Base-by-base conservation (phyloP, 2,113 vertebrate species). In the Bufo bufo region DNA sequence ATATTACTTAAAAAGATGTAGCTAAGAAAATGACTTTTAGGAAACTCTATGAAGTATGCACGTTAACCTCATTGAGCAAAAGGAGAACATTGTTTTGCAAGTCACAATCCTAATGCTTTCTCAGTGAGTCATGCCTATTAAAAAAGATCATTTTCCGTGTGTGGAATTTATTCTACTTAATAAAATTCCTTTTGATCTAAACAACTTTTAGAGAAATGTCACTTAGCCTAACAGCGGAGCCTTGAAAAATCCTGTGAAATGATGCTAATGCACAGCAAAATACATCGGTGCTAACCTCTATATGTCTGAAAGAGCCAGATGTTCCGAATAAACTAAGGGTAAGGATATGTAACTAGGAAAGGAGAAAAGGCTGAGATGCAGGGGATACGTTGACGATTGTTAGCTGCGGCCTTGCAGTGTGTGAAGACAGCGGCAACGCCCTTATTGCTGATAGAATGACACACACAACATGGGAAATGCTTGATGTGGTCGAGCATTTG, bases 401-500 rank as follows among this genome's bases (percentile, higher is more conserved):
- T 89, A 91, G 90, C 92, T 92, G 91, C 91, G 91, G 92, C 92
- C 92, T 93, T 92, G 91, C 82, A 93, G 90, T 92, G 89, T 89
- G 90, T 89, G 91, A 93, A 93, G 90, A 90, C 86, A 90, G 23
- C 89, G 90, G 54, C 88, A 90, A 92, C 82, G 78, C 92, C 78
- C 90, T 93, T 92, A 92, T 89, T 90, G 90, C 84, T 81, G 89
- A 93, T 92, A 93, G 90, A 95, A 93, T 91, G 91, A 92, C 91
- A 93, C 43, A 91, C 63, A 91, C 63, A 0, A 90, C 91, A 92
- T 90, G 90, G 82, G 91, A 93, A 92, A 89, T 1, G 14, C 91
- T 91, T 92, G 91, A 94, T 94, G 92, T 93, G 93, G 92, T 90
- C 93, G 92, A 90, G 87, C 89, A 83, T 93, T 94, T 91, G 89